These are phyloP conservation scores for Helicoverpa zea DNA, from an alignment of 1,140 invertebrate genomes.

Conservation along the genomic window DNA sequence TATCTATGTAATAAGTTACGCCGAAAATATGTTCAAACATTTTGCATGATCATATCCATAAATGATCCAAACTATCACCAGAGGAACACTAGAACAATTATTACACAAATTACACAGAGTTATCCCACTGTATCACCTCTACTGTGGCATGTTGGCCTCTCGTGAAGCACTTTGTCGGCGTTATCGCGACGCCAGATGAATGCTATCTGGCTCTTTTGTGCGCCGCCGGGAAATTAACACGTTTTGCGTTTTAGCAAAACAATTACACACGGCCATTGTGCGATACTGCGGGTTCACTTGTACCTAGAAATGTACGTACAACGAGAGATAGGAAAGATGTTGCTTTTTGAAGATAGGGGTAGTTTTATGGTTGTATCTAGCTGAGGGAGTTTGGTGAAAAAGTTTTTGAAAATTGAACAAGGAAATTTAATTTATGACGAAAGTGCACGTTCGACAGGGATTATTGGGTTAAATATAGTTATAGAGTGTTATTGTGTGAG, in stretches of 20 bases:
- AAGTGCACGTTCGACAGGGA: too few relatives aligned
- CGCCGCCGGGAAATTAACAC: constrained; percentile 52
- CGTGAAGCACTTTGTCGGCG: constrained; percentile 52
- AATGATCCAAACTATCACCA: too few relatives aligned
- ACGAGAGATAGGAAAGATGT: background rate
- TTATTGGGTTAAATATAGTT: too few relatives aligned
- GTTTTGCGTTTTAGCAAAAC: constrained; percentile 53
- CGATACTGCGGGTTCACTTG: constrained; percentile 39
- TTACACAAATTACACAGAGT: background rate
- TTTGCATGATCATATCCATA: too few relatives aligned
- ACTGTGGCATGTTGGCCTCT: constrained; percentile 19
- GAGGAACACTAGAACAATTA: background rate
- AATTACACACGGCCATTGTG: constrained; percentile 50
- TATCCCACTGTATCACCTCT: background rate
- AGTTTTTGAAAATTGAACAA: too few relatives aligned
- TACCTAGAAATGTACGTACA: background rate
- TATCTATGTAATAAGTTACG: too few relatives aligned
- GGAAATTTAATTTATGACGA: too few relatives aligned
- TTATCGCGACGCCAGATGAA: constrained; percentile 51
- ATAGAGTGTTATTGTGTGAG: too few relatives aligned
- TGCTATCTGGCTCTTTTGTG: constrained; percentile 53
- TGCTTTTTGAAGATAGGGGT: background rate
- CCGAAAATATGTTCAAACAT: too few relatives aligned
- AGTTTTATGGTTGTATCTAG: background rate
- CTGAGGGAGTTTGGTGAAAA: background rate